Conservation (phyloP, 1,140 invertebrate genomes). For the Parasteatoda tepidariorum region DNA sequence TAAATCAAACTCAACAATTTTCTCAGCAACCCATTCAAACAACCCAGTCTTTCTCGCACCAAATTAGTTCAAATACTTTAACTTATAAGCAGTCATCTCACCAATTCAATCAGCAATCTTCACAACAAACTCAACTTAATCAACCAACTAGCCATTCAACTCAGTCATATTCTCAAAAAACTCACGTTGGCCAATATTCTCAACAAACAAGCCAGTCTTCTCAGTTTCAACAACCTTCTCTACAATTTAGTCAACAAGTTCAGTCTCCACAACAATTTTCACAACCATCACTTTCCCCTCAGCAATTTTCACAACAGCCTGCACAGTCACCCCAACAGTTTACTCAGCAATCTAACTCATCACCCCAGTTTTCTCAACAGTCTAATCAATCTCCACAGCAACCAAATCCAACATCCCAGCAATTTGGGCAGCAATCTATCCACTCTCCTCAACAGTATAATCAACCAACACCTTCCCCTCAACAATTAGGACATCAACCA, state of each 20-base stretch:
- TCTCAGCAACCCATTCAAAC: slow-evolving; percentile 10
- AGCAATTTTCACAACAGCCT: neutral
- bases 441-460: neutral
- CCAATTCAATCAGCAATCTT: neutral
- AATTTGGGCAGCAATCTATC: slow-evolving; percentile 2
- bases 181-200: neutral
- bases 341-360: neutral
- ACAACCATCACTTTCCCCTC: neutral
- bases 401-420: slow-evolving; percentile 7
- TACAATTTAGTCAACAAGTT: neutral
- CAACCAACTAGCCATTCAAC: neutral
- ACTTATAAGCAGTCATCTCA: slow-evolving; percentile 11
- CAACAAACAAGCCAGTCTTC: slow-evolving; percentile 5
- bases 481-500: slow-evolving; percentile 20
- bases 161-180: slow-evolving; percentile 4
- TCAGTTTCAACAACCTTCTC: neutral
- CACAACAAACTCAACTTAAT: slow-evolving; percentile 2
- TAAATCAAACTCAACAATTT: slow-evolving; percentile 27
- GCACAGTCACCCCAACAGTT: neutral
- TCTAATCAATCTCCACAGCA: slow-evolving; percentile 1
- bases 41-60: neutral
- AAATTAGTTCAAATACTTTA: neutral
- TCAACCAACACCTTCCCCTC: slow-evolving; percentile 13
- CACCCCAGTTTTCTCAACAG: slow-evolving; percentile 14
- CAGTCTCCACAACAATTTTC: neutral